A percentile compares a stretch with the other conserved stretches of the same genome.
phyloP scores from a whole-genome alignment of 53 echinoderm and acorn worm species.

The Zoroaster sp. region DNA sequence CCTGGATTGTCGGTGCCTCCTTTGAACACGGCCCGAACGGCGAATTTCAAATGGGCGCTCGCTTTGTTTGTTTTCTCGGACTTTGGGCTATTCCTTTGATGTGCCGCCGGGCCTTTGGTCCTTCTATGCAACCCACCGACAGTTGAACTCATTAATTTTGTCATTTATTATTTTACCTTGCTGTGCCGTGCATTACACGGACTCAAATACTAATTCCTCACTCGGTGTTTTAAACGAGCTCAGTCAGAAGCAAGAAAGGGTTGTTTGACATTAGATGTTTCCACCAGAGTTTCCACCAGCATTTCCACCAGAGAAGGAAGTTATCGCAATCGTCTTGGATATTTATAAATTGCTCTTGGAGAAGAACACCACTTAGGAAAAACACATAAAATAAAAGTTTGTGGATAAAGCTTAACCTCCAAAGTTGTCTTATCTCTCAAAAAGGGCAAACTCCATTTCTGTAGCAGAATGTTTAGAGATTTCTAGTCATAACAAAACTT shows the following conservation, averaged over 20 bases:
- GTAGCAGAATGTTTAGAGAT: neutral
- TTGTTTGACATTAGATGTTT: constrained; percentile 14
- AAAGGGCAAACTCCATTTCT: constrained; percentile 1
- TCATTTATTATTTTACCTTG: constrained; percentile 73
- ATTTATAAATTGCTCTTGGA: neutral
- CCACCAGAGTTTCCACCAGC: neutral
- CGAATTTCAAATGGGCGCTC: constrained; percentile 56
- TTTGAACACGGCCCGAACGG: constrained; percentile 48
- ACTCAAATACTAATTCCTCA: constrained; percentile 15
- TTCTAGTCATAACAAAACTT: constrained; percentile 41
- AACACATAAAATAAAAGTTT: neutral
- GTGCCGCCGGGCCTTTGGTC: constrained; percentile 68
- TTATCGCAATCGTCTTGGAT: neutral
- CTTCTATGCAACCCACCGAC: constrained; percentile 67
- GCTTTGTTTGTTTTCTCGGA: constrained; percentile 97
- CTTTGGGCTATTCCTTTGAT: constrained; percentile 88
- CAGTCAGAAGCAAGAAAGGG: neutral
- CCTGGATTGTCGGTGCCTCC: constrained; percentile 41
- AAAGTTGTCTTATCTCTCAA: neutral
- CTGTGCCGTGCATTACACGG: constrained; percentile 32
- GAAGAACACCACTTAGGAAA: neutral
- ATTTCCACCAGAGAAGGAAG: neutral
- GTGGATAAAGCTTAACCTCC: neutral
- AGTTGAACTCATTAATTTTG: constrained; percentile 74
- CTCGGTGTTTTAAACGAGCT: constrained; percentile 21